These are phyloP conservation scores for Chiloscyllium plagiosum DNA, from an alignment of 2,113 vertebrate genomes.

Conservation along the genomic window DNA sequence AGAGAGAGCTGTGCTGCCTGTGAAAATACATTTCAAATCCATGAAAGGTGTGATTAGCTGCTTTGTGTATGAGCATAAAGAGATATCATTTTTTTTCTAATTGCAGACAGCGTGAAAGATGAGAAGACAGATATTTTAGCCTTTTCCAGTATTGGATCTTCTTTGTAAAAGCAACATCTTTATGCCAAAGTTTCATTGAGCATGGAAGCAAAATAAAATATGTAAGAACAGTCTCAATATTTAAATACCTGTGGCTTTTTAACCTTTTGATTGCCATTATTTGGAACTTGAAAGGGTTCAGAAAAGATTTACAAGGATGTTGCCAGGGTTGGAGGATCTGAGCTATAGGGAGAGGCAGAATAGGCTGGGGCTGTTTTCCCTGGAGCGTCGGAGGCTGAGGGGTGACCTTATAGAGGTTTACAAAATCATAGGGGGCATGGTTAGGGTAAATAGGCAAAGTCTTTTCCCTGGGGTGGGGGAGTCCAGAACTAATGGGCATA, in stretches of 20 bases:
- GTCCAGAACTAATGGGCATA: no score
- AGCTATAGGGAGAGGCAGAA: no score
- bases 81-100: neutral
- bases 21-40: neutral
- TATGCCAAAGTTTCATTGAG: neutral
- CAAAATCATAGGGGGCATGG: no score
- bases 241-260: neutral
- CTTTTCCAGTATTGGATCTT: conserved; percentile 13
- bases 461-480: no score
- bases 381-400: no score
- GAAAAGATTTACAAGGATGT: no score
- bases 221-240: neutral
- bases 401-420: no score
- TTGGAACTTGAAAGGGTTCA: neutral
- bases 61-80: neutral
- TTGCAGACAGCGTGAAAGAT: conserved; percentile 21
- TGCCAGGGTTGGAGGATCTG: no score
- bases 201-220: neutral
- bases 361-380: no score
- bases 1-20: neutral
- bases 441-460: no score
- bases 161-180: neutral
- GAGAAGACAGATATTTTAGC: neutral
- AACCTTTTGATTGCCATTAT: neutral
- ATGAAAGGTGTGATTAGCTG: conserved; percentile 21